Evolutionary conservation across 2,113 vertebrate species (phyloP).

Genomic region (Tetraodon nigroviridis): DNA sequence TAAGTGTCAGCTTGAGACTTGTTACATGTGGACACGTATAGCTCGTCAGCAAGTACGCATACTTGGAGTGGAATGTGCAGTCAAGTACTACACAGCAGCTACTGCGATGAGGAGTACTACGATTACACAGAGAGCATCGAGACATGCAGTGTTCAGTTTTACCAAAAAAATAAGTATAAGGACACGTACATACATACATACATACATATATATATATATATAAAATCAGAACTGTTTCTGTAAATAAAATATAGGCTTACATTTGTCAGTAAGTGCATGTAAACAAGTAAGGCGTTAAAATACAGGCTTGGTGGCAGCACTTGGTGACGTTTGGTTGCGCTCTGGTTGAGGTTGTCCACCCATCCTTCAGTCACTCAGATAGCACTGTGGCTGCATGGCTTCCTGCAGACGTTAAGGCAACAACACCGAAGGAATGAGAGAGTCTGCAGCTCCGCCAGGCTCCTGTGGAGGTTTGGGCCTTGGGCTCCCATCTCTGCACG

Average conservation of each 20-base stretch:
- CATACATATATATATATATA: too few species aligned
- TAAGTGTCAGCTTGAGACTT: constrained; percentile 56
- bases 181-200: constrained; percentile 37
- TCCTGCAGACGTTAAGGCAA: constrained; percentile 5
- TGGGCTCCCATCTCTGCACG: background rate
- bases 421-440: constrained; percentile 16
- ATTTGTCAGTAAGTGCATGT: constrained; percentile 74
- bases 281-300: constrained; percentile 73
- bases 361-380: constrained; percentile 29
- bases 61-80: constrained; percentile 49
- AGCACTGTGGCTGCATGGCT: constrained; percentile 54
- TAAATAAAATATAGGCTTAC: constrained; percentile 66
- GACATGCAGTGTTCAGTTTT: constrained; percentile 59
- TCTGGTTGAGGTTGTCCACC: constrained; percentile 60
- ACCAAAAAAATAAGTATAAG: constrained; percentile 21
- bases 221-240: constrained; percentile 65
- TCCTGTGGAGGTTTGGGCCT: background rate
- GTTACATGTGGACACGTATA: constrained; percentile 51
- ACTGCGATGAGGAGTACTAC: constrained; percentile 44
- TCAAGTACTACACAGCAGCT: constrained; percentile 48
- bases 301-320: constrained; percentile 63
- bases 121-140: constrained; percentile 43
- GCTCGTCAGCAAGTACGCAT: constrained; percentile 47
- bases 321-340: constrained; percentile 59
- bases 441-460: constrained; percentile 20